Evolutionary conservation across 92 coral and sea anemone species (phyloP), one percentile per base, ranked within the genome.

Genomic region (Parazoanthus swiftii): DNA sequence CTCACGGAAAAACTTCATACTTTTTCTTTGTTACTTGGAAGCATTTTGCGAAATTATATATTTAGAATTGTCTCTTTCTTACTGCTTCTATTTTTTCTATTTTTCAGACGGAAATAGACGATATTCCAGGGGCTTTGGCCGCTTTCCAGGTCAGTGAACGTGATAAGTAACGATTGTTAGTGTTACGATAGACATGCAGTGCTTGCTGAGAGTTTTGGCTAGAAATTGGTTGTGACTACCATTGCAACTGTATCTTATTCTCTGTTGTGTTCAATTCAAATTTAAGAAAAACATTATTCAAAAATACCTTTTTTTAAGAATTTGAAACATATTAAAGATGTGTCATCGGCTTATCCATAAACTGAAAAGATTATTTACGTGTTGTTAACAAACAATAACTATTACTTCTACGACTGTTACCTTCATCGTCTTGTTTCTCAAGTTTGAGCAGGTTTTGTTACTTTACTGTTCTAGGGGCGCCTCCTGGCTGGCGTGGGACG

Each of bases 401-500:
- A 6, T 23, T 68, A 25, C 74, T 68, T n/a, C 59, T 11, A 54
- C 59, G 9, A 11, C 0, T 7, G 59, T 54, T 20, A 54, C 18
- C 51, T 48, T 48, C 16, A 13, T 13, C 20, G 9, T 54, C 3
- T 54, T 13, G 4, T 72, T 72, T 74, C 44, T 74, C 39, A 14
- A 8, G 5, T 65, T 84, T 54, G 23, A 18, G 16, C 21, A 7
- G n/a, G 4, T 37, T 2, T 51, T 51, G 51, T 33, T 73, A 18
- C 15, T 81, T 29, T 85, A 15, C 18, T 35, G 56, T 66, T 13
- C 29, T 74, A 97, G 99, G 99, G 99, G 56, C 99, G 99, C 44
- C 90, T 95, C 63, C 85, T 95, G 84, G 97, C 95, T 38, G 99
- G 99, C 74, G 95, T 97, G 80, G 99, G 99, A 2, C 95, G 99